These are phyloP conservation scores for Unio pictorum DNA, from an alignment of 2,888 invertebrate species.

Conservation along the genomic window DNA sequence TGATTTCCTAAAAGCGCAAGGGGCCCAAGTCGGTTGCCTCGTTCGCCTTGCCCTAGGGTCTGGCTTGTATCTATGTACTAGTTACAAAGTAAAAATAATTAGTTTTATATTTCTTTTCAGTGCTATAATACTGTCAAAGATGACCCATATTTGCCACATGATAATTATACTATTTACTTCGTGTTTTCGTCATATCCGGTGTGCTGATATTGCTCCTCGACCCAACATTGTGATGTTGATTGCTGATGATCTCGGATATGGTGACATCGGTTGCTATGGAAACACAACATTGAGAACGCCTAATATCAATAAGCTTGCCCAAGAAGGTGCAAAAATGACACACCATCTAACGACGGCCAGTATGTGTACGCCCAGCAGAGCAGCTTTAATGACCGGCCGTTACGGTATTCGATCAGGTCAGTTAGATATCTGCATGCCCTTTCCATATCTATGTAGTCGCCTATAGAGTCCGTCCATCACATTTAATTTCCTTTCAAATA, in stretches of 20 bases:
- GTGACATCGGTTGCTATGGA: conserved; percentile 72
- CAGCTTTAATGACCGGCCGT: conserved; percentile 73
- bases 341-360: conserved; percentile 73
- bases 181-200: no score
- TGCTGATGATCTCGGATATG: conserved; percentile 74
- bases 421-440: not conserved
- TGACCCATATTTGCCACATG: no score
- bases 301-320: conserved; percentile 70
- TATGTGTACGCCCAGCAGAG: conserved; percentile 74
- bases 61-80: no score
- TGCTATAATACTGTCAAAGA: no score
- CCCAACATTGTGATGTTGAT: conserved; percentile 74
- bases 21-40: no score
- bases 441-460: not conserved
- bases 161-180: no score
- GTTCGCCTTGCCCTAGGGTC: no score
- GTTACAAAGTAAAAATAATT: no score
- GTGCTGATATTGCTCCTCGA: conserved; percentile 4
- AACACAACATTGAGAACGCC: conserved; percentile 72
- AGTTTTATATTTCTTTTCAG: no score
- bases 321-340: conserved; percentile 71
- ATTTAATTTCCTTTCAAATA: no score
- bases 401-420: conserved; percentile 46
- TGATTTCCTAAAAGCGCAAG: no score
- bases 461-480: no score